Evolutionary conservation across 2,797 vertebrate species (phyloP).

Genomic region (Falco novaeseelandiae): DNA sequence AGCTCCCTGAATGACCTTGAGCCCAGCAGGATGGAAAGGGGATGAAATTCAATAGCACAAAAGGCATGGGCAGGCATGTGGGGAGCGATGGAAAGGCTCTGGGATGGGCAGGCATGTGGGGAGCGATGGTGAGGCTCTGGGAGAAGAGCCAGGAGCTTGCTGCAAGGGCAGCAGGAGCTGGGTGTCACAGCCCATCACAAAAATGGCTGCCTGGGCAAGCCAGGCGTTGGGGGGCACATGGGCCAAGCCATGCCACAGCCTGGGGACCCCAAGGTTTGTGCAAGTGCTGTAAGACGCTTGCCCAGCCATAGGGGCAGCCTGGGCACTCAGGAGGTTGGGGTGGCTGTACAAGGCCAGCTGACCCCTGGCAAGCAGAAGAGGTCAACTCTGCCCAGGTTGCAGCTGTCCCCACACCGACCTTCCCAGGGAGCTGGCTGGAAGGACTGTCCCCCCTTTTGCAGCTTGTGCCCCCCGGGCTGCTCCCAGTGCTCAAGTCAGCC

Average conservation of each 20-base stretch:
- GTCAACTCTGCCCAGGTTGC: neutral
- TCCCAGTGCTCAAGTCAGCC: neutral
- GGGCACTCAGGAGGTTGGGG: too few relatives aligned
- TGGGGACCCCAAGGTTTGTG: neutral
- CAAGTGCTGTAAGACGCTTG: rapidly evolving
- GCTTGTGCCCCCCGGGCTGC: neutral
- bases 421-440: neutral
- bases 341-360: rapidly evolving
- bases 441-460: neutral
- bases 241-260: neutral
- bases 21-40: neutral
- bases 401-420: neutral
- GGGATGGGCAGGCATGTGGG: neutral
- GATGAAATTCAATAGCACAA: conserved; percentile 21
- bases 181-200: rapidly evolving
- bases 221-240: neutral
- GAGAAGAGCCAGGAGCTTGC: rapidly evolving
- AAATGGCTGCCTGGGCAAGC: neutral
- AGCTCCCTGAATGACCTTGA: neutral
- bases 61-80: neutral
- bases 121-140: neutral
- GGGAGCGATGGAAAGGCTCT: too few relatives aligned
- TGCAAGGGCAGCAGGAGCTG: neutral
- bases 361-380: neutral
- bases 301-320: neutral